phyloP scores from a whole-genome alignment of 2,797 vertebrate genomes.

The Rhyacichthys aspro region DNA sequence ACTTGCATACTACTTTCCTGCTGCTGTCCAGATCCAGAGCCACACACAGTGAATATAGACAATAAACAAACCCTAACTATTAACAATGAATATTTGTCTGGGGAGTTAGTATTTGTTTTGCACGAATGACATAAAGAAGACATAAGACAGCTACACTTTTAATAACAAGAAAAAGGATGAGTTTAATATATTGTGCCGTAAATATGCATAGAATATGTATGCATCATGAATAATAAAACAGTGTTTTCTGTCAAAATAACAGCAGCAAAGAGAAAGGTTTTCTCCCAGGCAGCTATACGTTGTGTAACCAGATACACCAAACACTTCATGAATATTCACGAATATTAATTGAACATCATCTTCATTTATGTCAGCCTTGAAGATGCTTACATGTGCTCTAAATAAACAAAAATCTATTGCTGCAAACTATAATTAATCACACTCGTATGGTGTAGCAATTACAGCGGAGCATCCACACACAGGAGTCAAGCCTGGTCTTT shows the following conservation, averaged over 20 bases:
- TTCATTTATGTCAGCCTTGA: conserved; percentile 13
- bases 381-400: conserved; percentile 19
- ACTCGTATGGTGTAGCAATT: conserved; percentile 18
- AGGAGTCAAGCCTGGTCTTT: not conserved
- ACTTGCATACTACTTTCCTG: no score
- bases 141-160: not conserved
- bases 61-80: not conserved
- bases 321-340: conserved; percentile 24
- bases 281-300: conserved; percentile 9
- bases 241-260: conserved; percentile 10
- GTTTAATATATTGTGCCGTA: conserved; percentile 14
- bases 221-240: conserved; percentile 35
- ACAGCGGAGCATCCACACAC: conserved; percentile 15
- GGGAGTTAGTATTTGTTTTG: no score
- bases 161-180: conserved; percentile 11
- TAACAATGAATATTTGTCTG: not conserved
- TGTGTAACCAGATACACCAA: conserved; percentile 22
- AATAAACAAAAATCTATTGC: conserved; percentile 35
- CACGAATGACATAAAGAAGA: not conserved
- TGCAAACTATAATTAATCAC: conserved; percentile 37
- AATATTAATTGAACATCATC: conserved; percentile 16
- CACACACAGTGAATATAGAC: not conserved
- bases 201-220: conserved; percentile 32
- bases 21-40: no score
- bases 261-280: not conserved